Conservation (phyloP, 2,797 vertebrate genomes). For the Cyclopterus lumpus region DNA sequence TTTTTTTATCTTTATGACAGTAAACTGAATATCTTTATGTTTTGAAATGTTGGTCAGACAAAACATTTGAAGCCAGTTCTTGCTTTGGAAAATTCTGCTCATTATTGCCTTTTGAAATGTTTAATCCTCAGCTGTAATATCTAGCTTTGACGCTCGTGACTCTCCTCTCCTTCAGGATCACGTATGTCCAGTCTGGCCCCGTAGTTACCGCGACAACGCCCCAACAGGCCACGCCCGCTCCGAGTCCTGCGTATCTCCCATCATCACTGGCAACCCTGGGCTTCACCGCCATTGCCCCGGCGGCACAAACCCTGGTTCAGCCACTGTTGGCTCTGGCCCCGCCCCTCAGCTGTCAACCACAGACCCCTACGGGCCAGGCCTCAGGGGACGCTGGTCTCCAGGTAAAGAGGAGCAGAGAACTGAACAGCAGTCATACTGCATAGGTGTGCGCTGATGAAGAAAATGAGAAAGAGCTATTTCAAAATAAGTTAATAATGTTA, state of each 20-base stretch:
- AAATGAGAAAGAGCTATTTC: background rate
- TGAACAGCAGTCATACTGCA: background rate
- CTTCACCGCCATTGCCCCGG: slow-evolving; percentile 88
- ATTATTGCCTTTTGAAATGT: too few relatives aligned
- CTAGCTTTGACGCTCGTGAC: background rate
- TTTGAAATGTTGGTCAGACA: background rate
- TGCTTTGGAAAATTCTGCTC: background rate
- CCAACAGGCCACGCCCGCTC: slow-evolving; percentile 74
- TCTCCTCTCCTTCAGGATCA: slow-evolving; percentile 83
- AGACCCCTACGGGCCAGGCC: slow-evolving; percentile 74
- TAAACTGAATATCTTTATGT: background rate
- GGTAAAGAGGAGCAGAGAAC: slow-evolving; percentile 42
- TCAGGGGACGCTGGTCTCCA: slow-evolving; percentile 48
- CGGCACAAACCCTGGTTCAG: slow-evolving; percentile 86
- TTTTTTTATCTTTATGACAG: background rate
- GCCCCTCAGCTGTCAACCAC: slow-evolving; percentile 81
- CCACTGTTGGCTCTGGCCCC: slow-evolving; percentile 84
- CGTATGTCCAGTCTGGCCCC: slow-evolving; percentile 88
- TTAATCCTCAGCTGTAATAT: background rate
- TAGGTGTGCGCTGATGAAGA: background rate
- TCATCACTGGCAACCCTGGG: slow-evolving; percentile 84
- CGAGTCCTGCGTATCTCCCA: slow-evolving; percentile 80
- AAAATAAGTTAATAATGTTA: background rate
- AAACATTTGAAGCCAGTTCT: background rate
- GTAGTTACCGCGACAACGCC: slow-evolving; percentile 77